Evolutionary conservation across 2,797 vertebrate species (phyloP).

Genomic region (Antennarius maculatus): DNA sequence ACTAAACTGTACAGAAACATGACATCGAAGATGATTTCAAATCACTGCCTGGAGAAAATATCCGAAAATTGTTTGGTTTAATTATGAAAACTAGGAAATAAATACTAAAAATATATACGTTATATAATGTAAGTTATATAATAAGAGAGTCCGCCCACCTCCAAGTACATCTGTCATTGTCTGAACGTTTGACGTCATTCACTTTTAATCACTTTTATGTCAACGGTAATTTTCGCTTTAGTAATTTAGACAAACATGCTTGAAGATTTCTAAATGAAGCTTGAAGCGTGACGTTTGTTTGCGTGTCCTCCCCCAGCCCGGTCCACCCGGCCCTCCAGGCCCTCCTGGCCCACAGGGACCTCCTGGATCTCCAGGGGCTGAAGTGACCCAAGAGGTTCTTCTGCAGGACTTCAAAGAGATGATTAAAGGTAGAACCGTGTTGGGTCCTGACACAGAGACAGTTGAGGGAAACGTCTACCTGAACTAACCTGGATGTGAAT

Average conservation of each 20-base stretch:
- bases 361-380: conserved; percentile 86
- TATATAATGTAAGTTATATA: too few species aligned
- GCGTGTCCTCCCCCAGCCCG: conserved; percentile 77
- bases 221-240: not conserved
- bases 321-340: conserved; percentile 91
- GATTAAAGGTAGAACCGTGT: conserved; percentile 85
- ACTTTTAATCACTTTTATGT: not conserved
- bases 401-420: conserved; percentile 93
- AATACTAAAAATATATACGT: too few species aligned
- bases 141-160: too few species aligned
- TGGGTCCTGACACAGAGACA: not conserved
- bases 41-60: too few species aligned
- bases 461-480: not conserved
- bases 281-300: conserved; percentile 12
- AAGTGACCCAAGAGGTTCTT: conserved; percentile 89
- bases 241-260: not conserved
- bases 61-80: too few species aligned
- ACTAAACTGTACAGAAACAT: not conserved
- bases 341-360: conserved; percentile 87
- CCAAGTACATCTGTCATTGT: not conserved
- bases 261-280: not conserved
- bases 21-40: too few species aligned
- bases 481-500: conserved; percentile 21
- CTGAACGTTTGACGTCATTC: not conserved
- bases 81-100: too few species aligned